Percentiles rank a stretch among this genome's conserved stretches.
phyloP scores from a whole-genome alignment of 2,888 invertebrate genomes.

The Yponomeuta sedellus region DNA sequence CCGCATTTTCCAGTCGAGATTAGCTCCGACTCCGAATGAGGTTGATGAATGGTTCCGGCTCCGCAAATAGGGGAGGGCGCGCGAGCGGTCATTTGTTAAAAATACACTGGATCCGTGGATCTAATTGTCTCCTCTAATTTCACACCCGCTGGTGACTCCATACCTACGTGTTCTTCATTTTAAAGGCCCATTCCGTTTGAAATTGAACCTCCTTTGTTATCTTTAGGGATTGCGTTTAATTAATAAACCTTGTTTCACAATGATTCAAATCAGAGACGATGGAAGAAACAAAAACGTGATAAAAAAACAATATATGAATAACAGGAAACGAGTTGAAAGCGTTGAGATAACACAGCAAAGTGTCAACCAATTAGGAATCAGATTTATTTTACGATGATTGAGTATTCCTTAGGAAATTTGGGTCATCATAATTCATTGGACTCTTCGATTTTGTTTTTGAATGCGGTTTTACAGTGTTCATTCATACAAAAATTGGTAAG shows the following conservation, averaged over 20 bases:
- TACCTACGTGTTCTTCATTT: conserved; percentile 24
- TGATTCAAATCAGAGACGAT: conserved; percentile 3
- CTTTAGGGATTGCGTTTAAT: conserved; percentile 7
- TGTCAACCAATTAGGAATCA: conserved; percentile 31
- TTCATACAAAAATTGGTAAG: conserved; percentile 1
- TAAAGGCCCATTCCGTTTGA: conserved; percentile 32
- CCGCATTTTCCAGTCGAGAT: conserved; percentile 72
- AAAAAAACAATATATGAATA: conserved; percentile 22
- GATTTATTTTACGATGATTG: conserved; percentile 30
- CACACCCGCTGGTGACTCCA: conserved; percentile 69
- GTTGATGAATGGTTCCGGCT: conserved; percentile 73
- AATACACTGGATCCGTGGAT: conserved; percentile 75
- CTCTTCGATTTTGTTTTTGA: background rate
- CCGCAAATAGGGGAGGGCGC: conserved; percentile 39
- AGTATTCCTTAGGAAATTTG: conserved; percentile 19
- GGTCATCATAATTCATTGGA: background rate
- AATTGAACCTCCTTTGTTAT: conserved; percentile 47
- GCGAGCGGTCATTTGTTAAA: conserved; percentile 74
- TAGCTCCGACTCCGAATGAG: conserved; percentile 70
- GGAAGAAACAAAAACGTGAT: background rate
- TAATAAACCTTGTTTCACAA: conserved; percentile 7
- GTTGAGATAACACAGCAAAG: conserved; percentile 25
- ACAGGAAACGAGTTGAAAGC: conserved; percentile 23
- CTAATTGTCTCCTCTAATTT: conserved; percentile 77
- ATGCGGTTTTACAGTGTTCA: background rate